phyloP scores from a whole-genome alignment of 2,888 invertebrate species.

The Scelioninae gen. 1 region DNA sequence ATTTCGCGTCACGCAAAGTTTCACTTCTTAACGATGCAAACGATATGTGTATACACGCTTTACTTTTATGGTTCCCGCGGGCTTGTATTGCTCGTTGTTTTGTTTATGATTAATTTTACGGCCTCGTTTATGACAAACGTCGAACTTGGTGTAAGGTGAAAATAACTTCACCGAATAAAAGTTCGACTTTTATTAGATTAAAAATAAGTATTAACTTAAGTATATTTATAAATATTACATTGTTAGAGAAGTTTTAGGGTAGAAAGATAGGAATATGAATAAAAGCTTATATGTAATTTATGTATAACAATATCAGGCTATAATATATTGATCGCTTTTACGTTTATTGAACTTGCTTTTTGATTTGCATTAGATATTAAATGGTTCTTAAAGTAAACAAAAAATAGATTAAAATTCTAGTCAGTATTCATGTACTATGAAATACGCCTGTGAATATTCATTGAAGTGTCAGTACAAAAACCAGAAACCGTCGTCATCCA shows the following conservation, averaged over 20 bases:
- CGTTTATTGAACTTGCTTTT: not conserved
- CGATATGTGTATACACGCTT: constrained; percentile 59
- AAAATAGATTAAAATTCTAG: constrained; percentile 2
- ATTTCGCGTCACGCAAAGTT: constrained; percentile 67
- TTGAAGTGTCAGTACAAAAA: constrained; percentile 1
- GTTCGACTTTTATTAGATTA: too few species aligned
- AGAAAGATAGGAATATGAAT: too few species aligned
- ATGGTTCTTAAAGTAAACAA: too few species aligned
- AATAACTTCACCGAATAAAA: constrained; percentile 15
- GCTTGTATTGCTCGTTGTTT: constrained; percentile 35
- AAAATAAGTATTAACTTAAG: not conserved
- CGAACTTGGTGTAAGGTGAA: constrained; percentile 5
- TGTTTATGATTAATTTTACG: constrained; percentile 61
- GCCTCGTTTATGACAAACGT: constrained; percentile 44
- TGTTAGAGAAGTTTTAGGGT: not conserved
- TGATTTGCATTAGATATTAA: not conserved
- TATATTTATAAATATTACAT: not conserved
- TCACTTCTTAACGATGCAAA: constrained; percentile 63
- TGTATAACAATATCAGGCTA: not conserved
- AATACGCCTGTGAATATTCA: constrained; percentile 36
- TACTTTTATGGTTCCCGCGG: constrained; percentile 58
- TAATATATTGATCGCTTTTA: not conserved
- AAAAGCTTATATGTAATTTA: too few species aligned
- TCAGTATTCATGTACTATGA: not conserved
- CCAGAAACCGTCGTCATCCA: constrained; percentile 1